Evolutionary conservation across 2,888 invertebrate genomes (phyloP), one percentile per base, ranked within the genome.

Genomic region (Malthinus seriepunctatus): DNA sequence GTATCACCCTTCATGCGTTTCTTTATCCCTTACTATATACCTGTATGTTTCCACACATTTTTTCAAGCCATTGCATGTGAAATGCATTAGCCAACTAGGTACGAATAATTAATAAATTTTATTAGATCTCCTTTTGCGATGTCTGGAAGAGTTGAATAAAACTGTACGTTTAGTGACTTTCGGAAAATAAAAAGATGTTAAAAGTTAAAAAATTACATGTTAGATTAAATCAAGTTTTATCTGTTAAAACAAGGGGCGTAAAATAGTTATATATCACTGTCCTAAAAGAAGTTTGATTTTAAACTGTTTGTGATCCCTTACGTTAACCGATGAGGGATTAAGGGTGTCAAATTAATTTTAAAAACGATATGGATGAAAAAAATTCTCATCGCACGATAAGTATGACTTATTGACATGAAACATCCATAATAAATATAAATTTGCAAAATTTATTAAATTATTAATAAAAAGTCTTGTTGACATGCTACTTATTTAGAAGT

Each of bases 181-280:
- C 5, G 5, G 23, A 23, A 23, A 23, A 23, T 23, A 23, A 23
- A 23, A 23, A 23, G 23, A 23, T 23, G 23, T 2, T 23, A 23
- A 23, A 23, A 23, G 23, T 23, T 23, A 5, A 23, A 23, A 23
- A 23, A 23, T 23, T 23, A 23, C 23, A 5, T 23, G 23, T 23
- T 23, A 23, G 23, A 23, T 23, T 42, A 15, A 23, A 42, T 42
- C 23, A 15, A 42, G 15, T 42, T 42, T 23, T 23, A 42, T 42
- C 39, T 42, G 39, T 10, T 49, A 53, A 53, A 49, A 53, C 38
- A 46, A 50, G 52, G 53, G 58, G 58, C 58, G 58, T 58, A 50
- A 48, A 49, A 37, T 12, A 44, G 53, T 50, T 49, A 58, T 58
- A 58, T 37, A 58, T 58, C 58, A 58, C 33, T 9, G 39, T 42